Base-by-base conservation (phyloP, 2,888 invertebrate species). In the Lepeophtheirus nordmannii region DNA sequence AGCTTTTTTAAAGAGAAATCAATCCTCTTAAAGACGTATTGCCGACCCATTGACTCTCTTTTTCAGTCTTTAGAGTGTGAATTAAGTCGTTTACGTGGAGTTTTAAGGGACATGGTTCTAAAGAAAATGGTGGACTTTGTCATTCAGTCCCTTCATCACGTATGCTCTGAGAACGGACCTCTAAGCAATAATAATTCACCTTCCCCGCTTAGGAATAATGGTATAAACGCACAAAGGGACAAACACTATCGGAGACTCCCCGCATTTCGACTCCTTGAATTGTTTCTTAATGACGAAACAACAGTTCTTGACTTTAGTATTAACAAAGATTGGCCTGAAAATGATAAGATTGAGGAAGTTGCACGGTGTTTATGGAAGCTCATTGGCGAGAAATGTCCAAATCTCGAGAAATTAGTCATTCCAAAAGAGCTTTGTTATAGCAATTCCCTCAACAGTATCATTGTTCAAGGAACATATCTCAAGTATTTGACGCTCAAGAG, bases 401-500 rank as follows among this genome's bases (percentile, higher is more conserved):
- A 22, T 17, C 23, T 66, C 14, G 39, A 66, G 53, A 63, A 63
- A 23, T 30, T 63, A 17, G 38, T 63, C 11, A 23, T 63, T 14
- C 63, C 63, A n/a, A 63, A 63, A n/a, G 63, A 63, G 9, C 56
- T 63, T 1, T 46, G 37, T 11, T 63, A 56, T 8, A 14, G 20
- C 20, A 63, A 38, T 30, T 46, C 23, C 22, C 20, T 63, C 30
- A 63, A 63, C 37, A 46, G 9, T 1, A 23, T 46, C 14, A 56
- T 63, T 22, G 38, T 20, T 1, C 20, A 53, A 23, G 66, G 66
- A n/a, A 20, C 38, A 20, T 30, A 17, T n/a, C 60, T 66, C 14
- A 66, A 58, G 14, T 58, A 66, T 23, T 40, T 66, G 60, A 66
- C 66, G 10, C 60, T 66, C 37, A 66, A 66, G 66, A n/a, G 66